Percentiles rank a stretch among this genome's conserved stretches.
phyloP scores from a whole-genome alignment of 2,797 vertebrate genomes.

The Orestias chungarensis region DNA sequence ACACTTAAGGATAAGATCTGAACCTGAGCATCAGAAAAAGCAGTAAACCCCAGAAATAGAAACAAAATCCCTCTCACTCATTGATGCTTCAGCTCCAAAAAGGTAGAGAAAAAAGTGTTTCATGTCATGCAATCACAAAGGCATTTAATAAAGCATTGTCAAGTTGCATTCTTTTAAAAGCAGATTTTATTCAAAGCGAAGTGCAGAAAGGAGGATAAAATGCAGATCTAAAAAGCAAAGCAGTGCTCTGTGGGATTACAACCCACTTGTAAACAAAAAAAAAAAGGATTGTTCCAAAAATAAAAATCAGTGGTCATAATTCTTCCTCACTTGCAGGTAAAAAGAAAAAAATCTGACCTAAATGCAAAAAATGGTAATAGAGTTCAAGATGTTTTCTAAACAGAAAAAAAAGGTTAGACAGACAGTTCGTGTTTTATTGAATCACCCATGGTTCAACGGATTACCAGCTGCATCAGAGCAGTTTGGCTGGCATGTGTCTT shows the following conservation, averaged over 20 bases:
- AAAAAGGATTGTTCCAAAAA: background rate
- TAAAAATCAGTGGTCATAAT: background rate
- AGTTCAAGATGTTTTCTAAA: slow-evolving; percentile 27
- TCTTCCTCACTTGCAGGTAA: background rate
- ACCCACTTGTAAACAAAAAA: background rate
- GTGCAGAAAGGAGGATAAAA: slow-evolving; percentile 41
- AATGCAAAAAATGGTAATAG: background rate
- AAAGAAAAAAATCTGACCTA: too few relatives aligned
- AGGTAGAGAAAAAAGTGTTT: background rate
- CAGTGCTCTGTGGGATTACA: background rate
- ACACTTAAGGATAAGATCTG: background rate
- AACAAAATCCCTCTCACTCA: background rate
- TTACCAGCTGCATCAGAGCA: slow-evolving; percentile 49
- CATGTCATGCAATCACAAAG: background rate
- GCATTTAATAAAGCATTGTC: slow-evolving; percentile 33
- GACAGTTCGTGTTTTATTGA: slow-evolving; percentile 33
- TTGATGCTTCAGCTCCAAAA: background rate
- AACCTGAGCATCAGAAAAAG: background rate
- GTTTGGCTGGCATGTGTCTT: slow-evolving; percentile 45
- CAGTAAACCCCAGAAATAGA: background rate
- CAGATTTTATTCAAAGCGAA: slow-evolving; percentile 66
- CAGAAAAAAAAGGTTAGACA: slow-evolving; percentile 17
- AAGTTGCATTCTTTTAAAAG: slow-evolving; percentile 51
- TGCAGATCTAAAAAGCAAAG: slow-evolving; percentile 58
- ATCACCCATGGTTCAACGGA: slow-evolving; percentile 41